These are phyloP conservation scores for Ischnura elegans DNA, from an alignment of 2,888 invertebrate species.

Conservation along the genomic window DNA sequence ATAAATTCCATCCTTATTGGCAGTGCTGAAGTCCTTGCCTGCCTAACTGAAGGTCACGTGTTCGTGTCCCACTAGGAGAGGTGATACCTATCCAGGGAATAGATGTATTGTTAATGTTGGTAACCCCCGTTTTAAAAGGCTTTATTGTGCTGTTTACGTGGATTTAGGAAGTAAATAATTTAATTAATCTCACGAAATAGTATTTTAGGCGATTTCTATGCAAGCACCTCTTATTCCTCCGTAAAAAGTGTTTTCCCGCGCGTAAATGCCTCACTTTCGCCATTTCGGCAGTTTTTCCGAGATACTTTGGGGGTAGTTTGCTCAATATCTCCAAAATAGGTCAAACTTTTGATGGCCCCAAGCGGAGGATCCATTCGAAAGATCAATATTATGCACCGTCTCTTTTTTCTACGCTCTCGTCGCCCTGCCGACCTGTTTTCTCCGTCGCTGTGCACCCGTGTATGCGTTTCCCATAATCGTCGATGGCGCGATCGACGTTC, in stretches of 20 bases:
- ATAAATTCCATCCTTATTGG: no score
- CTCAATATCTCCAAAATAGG: background rate
- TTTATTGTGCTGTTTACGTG: no score
- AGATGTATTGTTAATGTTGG: no score
- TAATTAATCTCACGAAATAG: no score
- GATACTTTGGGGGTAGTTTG: background rate
- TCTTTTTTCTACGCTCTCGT: background rate
- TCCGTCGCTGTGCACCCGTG: background rate
- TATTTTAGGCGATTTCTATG: no score
- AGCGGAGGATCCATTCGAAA: background rate
- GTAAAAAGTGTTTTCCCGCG: background rate
- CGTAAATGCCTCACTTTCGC: background rate
- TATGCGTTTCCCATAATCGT: background rate
- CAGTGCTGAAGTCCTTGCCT: no score
- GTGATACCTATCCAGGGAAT: no score
- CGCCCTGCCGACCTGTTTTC: background rate
- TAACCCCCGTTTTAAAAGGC: no score
- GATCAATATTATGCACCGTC: background rate
- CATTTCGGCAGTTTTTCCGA: background rate
- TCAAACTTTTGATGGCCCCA: conserved; percentile 2
- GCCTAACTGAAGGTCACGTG: no score
- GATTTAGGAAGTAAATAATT: no score
- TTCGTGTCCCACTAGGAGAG: no score
- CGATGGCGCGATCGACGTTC: background rate
- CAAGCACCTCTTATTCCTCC: no score